These are phyloP conservation scores for Ptycholaimellus sp. DNA, from an alignment of 2,888 invertebrate species.

Conservation along the genomic window DNA sequence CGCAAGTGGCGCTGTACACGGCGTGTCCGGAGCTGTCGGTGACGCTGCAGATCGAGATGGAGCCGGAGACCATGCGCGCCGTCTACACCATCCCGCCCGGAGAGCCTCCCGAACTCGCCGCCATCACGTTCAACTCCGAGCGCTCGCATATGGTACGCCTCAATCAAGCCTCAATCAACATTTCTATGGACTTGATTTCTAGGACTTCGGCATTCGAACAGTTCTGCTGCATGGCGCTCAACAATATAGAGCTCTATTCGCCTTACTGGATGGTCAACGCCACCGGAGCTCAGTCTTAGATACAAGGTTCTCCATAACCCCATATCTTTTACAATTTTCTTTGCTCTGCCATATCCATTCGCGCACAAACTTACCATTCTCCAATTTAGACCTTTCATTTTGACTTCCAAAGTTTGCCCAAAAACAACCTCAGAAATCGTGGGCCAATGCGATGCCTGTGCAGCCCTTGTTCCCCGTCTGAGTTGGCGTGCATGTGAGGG, in stretches of 20 bases:
- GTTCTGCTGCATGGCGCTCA: constrained; percentile 40
- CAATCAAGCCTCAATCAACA: not conserved
- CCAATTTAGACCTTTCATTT: too few species aligned
- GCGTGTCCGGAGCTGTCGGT: not conserved
- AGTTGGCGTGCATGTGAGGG: too few species aligned
- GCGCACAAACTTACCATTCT: too few species aligned
- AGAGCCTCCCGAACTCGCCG: constrained; percentile 44
- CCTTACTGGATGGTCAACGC: constrained; percentile 99
- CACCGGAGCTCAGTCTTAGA: constrained; percentile 57
- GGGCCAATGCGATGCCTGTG: too few species aligned
- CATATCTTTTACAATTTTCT: not conserved
- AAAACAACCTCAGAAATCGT: too few species aligned
- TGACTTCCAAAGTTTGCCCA: too few species aligned
- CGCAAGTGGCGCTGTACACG: not conserved
- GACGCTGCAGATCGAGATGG: not conserved
- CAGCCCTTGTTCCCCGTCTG: too few species aligned
- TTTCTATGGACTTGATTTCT: constrained; percentile 9
- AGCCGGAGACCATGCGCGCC: not conserved
- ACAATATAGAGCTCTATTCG: constrained; percentile 33
- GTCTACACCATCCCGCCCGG: constrained; percentile 18
- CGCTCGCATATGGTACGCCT: constrained; percentile 21
- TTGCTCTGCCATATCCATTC: not conserved
- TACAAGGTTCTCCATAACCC: too few species aligned
- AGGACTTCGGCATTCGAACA: constrained; percentile 61
- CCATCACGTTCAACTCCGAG: constrained; percentile 63